Evolutionary conservation across 2,113 vertebrate species (phyloP).

Genomic region (Hippocampus barbouri): DNA sequence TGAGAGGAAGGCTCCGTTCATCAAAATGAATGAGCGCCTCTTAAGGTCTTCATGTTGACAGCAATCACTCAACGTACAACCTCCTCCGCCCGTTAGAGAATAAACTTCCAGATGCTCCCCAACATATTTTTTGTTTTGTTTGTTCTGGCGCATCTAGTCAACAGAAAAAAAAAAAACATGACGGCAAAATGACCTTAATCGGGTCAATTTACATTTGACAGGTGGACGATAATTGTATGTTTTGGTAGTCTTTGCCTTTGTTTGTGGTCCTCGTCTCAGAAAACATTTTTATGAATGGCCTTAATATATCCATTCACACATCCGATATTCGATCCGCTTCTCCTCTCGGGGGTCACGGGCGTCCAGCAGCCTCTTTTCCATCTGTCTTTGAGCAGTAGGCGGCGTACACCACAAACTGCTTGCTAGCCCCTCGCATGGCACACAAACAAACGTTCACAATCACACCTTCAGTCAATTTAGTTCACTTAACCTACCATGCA

Average conservation of each 20-base stretch:
- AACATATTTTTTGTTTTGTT: background rate
- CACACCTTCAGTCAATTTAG: no score
- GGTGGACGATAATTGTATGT: no score
- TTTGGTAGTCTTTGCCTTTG: background rate
- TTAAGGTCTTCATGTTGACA: constrained; percentile 32
- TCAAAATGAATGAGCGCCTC: constrained; percentile 62
- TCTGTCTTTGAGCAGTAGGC: no score
- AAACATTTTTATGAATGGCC: no score
- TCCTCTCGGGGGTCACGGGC: no score
- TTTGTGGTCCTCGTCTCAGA: background rate
- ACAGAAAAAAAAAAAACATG: background rate
- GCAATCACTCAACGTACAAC: constrained; percentile 14
- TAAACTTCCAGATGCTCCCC: background rate
- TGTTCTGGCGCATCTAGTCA: background rate
- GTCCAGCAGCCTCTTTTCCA: no score
- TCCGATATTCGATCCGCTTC: no score
- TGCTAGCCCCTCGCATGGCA: no score
- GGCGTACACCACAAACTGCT: no score
- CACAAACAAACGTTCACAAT: no score
- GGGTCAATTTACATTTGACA: background rate
- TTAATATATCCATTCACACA: no score
- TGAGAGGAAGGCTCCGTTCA: constrained; percentile 55
- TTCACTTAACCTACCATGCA: no score
- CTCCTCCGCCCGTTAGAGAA: background rate
- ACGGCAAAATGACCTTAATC: background rate